Conservation (phyloP, 2,113 vertebrate species). For the Picathartes gymnocephalus region DNA sequence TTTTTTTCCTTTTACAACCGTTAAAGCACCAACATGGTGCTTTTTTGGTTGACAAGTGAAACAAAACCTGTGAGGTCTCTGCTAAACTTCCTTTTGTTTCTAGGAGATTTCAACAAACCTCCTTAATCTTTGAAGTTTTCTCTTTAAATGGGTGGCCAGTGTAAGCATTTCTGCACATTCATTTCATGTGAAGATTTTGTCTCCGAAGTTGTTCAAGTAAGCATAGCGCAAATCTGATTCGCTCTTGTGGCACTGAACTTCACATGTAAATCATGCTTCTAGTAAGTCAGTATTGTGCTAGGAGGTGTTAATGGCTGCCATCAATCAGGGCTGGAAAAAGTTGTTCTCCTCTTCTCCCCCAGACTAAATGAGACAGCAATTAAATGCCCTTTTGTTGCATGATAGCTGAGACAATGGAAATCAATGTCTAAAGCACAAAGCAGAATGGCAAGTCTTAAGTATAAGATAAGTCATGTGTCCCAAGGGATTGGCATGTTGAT, state of each 20-base stretch:
- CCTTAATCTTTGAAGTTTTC: not conserved
- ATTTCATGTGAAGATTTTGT: not conserved
- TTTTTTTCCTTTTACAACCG: not conserved
- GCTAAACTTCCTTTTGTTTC: not conserved
- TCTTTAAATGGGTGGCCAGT: not conserved
- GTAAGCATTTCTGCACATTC: not conserved
- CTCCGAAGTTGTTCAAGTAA: constrained; percentile 5
- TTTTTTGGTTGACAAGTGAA: not conserved
- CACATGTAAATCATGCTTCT: constrained; percentile 45
- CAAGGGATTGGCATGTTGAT: constrained; percentile 57
- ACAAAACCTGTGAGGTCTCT: not conserved
- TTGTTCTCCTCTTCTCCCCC: constrained; percentile 26
- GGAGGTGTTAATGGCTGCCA: constrained; percentile 53
- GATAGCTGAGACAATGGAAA: constrained; percentile 65
- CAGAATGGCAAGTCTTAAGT: constrained; percentile 51
- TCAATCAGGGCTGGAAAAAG: constrained; percentile 62
- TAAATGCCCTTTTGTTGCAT: constrained; percentile 59
- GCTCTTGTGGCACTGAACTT: constrained; percentile 41
- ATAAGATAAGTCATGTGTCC: constrained; percentile 47
- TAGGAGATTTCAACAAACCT: not conserved
- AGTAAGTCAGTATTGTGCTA: constrained; percentile 25
- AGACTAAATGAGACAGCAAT: constrained; percentile 63
- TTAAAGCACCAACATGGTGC: not conserved
- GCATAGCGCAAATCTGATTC: not conserved
- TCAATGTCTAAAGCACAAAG: constrained; percentile 57